phyloP scores from a whole-genome alignment of 2,888 invertebrate species.

The Argyresthia albistria region DNA sequence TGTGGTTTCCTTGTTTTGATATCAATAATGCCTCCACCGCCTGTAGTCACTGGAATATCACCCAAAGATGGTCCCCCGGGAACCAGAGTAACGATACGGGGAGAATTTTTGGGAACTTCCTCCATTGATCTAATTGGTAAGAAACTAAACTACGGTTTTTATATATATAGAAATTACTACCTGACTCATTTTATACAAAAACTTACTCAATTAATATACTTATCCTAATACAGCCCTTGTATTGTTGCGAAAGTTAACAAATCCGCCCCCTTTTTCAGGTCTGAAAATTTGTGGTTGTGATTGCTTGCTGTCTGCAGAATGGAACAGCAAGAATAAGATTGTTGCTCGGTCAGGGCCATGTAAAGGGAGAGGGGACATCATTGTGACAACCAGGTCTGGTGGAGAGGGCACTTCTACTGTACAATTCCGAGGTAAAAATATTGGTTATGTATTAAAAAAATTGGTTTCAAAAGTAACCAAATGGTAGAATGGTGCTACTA shows the following conservation, averaged over 20 bases:
- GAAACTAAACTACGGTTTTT: background rate
- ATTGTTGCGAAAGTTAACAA: too few species aligned
- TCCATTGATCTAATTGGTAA: constrained; percentile 89
- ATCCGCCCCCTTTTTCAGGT: constrained; percentile 65
- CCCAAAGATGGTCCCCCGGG: constrained; percentile 99
- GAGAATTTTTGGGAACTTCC: constrained; percentile 93
- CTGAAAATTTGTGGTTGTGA: constrained; percentile 96
- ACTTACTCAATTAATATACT: too few species aligned
- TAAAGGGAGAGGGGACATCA: constrained; percentile 92
- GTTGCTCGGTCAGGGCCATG: constrained; percentile 95
- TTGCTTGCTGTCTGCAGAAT: constrained; percentile 95
- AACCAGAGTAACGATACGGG: constrained; percentile 93
- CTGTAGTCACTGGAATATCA: constrained; percentile 95
- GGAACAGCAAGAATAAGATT: constrained; percentile 98
- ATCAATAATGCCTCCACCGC: constrained; percentile 78
- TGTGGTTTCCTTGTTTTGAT: background rate
- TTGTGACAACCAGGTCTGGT: constrained; percentile 88
- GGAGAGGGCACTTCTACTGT: constrained; percentile 93
- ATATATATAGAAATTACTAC: too few species aligned
- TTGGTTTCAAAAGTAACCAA: too few species aligned
- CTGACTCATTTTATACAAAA: too few species aligned
- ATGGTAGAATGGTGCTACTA: too few species aligned
- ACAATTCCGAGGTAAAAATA: constrained; percentile 79
- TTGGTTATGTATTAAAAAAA: too few species aligned
- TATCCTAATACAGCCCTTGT: too few species aligned